Base-by-base conservation (phyloP, 2,888 invertebrate genomes). In the Furcula furcula region DNA sequence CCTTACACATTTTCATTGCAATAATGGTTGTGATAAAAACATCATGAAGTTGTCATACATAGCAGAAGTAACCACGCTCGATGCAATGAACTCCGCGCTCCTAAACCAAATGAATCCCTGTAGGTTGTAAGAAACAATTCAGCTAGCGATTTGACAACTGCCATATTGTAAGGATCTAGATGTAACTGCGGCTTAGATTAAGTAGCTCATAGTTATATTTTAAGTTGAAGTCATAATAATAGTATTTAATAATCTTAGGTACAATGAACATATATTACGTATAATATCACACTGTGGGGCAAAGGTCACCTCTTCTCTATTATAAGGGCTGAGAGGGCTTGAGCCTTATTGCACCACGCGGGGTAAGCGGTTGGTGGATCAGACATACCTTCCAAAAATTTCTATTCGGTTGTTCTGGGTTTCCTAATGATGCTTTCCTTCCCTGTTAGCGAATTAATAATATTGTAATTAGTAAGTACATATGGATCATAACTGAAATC, bases 91-190 rank as follows among this genome's bases (percentile, higher is more conserved):
- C 54, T 66, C 67, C 66, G 74, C 71, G 74, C 68, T 76, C 64
- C 42, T 56, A 65, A 69, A 74, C 75, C 75, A 76, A 76, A 75
- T 65, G 56, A 16, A 68, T 73, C 67, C 71, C 62, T 37, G 34
- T 63, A 46, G n/a, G 47, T 57, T 48, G 57, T 62, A 72, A 65
- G 58, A 53, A 67, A 73, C 83, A 85, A 85, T 82, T 77, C 83
- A 82, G 87, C 87, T 88, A 88, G 84, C 85, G 73, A 82, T 78
- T 79, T 78, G 81, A 85, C 79, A 83, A 88, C 88, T 87, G 88
- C 88, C 88, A 88, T 88, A 88, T 77, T 79, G 77, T 88, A 86
- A 87, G 84, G 62, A 81, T 71, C 64, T 84, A 84, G 76, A 59
- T 70, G 55, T 77, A 75, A 74, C 65, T 65, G 68, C 70, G 74